Conservation (phyloP, 2,888 invertebrate species). For the Tolmerus cingulatus region DNA sequence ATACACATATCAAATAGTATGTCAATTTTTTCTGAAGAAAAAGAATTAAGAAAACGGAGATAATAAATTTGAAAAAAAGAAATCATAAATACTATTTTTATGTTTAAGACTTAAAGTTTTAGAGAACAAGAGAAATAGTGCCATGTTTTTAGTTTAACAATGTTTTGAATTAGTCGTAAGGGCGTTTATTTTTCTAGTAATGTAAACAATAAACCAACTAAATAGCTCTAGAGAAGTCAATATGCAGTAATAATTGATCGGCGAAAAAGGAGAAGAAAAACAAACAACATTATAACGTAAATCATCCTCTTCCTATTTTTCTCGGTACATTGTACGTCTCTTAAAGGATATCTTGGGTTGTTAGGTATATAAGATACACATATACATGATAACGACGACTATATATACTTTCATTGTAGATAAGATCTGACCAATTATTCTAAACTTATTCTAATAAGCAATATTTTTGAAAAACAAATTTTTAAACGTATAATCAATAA, state of each 20-base stretch:
- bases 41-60: conserved; percentile 37
- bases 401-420: conserved; percentile 39
- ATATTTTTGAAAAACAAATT: conserved; percentile 44
- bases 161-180: conserved; percentile 3
- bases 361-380: conserved; percentile 31
- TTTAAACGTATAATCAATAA: conserved; percentile 34
- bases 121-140: conserved; percentile 48
- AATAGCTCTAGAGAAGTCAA: conserved; percentile 39
- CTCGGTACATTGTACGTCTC: conserved; percentile 54
- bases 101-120: conserved; percentile 42
- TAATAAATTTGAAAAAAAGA: conserved; percentile 32
- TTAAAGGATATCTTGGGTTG: conserved; percentile 26
- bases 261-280: not conserved
- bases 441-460: conserved; percentile 44
- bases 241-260: conserved; percentile 34
- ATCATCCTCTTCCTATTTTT: conserved; percentile 61
- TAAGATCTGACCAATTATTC: conserved; percentile 45
- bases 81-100: conserved; percentile 38
- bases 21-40: conserved; percentile 49
- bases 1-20: conserved; percentile 50
- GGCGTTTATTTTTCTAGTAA: conserved; percentile 43
- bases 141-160: conserved; percentile 46
- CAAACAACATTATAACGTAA: conserved; percentile 4
- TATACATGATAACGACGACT: conserved; percentile 19
- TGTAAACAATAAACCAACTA: conserved; percentile 17